Conservation (phyloP, 1,140 invertebrate species). For the Pachypsylla venusta region DNA sequence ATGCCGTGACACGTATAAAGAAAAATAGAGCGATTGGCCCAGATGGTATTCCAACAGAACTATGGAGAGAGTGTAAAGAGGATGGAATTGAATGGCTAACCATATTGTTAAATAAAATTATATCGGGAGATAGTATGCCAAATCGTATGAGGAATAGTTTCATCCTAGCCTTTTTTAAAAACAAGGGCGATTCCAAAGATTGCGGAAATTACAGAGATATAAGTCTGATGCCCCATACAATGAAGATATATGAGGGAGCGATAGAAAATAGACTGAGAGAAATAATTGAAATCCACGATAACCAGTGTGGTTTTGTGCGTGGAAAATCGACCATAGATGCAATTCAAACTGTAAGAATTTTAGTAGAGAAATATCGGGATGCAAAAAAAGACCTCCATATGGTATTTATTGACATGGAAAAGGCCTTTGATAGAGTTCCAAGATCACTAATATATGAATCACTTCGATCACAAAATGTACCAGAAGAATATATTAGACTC, state of each 20-base stretch:
- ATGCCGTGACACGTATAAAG: too few species aligned
- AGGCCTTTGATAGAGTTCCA: slow-evolving; percentile 5
- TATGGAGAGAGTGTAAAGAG: too few species aligned
- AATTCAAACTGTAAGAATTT: neutral
- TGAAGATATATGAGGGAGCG: slow-evolving; percentile 8
- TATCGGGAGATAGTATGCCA: too few species aligned
- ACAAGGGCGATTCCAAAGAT: slow-evolving; percentile 4
- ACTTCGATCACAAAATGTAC: neutral
- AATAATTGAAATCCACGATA: neutral
- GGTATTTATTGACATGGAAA: slow-evolving; percentile 9
- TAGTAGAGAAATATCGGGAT: slow-evolving; percentile 1
- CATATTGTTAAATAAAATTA: too few species aligned
- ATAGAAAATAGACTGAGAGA: neutral
- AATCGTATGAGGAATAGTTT: too few species aligned
- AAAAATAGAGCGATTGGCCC: too few species aligned
- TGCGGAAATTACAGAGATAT: slow-evolving; percentile 11
- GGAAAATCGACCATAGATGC: slow-evolving; percentile 2
- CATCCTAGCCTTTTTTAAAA: too few species aligned
- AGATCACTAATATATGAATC: slow-evolving; percentile 4
- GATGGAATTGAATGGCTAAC: too few species aligned
- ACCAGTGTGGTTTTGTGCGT: neutral
- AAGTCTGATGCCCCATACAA: slow-evolving; percentile 2
- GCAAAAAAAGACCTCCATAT: neutral
- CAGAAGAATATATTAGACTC: neutral
- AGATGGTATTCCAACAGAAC: too few species aligned